Base-by-base conservation (phyloP, 2,888 invertebrate genomes). In the Troides helena region DNA sequence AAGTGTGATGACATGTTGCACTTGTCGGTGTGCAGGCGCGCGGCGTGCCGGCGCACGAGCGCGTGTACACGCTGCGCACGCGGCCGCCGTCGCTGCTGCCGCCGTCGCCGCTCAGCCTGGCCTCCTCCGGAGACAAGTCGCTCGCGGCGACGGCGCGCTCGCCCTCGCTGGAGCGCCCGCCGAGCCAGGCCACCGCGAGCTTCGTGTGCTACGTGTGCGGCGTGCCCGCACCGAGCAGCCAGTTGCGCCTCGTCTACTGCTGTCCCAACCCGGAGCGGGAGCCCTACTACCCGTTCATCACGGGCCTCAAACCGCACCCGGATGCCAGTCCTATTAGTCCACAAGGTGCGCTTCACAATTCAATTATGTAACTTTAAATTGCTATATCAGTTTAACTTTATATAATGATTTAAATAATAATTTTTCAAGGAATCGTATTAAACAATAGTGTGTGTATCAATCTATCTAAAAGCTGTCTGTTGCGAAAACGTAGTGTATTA, bases 201-300 rank as follows among this genome's bases (percentile, higher is more conserved):
- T 97, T 98, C 88, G 95, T 98, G 62, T 98, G 98, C 90, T 98
- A 97, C 89, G 97, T 97, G 69, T 98, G 98, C 89, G 97, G 97
- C 60, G 94, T 95, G 77, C 95, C 96, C 82, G 96, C 96, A 82
- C 95, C 96, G 71, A 96, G 96, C 71, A 95, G 96, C 75, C 96
- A 96, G 85, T 94, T 97, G 81, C 94, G 97, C 73, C 94, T 97
- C 78, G 94, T 98, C 70, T 97, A 97, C 88, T 97, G 97, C 89
- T 96, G 96, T 83, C 94, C 96, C 67, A 97, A 97, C 88, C 95
- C 96, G 0, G 97, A 97, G 82, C 93, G 96, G 71, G 98, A 98
- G 87, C 97, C 98, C 67, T 98, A 96, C 88, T 98, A 97, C 91
- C 97, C 98, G 18, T 97, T 97, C 87, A 96, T 98, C 72, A 96